These are phyloP conservation scores for Dasysyrphus tricinctus DNA, from an alignment of 2,888 invertebrate species.

Conservation along the genomic window DNA sequence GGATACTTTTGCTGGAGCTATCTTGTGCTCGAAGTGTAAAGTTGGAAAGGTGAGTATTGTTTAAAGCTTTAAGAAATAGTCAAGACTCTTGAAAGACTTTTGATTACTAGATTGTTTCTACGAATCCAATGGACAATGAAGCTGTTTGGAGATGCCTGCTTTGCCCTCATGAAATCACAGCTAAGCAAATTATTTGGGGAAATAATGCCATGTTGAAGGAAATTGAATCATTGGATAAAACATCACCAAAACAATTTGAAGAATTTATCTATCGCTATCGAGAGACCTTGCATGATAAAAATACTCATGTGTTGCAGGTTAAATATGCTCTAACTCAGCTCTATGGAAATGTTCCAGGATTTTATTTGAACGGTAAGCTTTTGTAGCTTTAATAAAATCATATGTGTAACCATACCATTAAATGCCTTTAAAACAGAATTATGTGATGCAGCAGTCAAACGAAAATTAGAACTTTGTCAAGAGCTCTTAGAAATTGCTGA, in stretches of 20 bases:
- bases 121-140: slow-evolving; percentile 85
- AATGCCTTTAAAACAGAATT: slow-evolving; percentile 84
- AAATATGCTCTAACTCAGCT: slow-evolving; percentile 89
- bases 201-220: slow-evolving; percentile 87
- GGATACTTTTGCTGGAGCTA: slow-evolving; percentile 86
- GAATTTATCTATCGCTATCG: slow-evolving; percentile 87
- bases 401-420: not conserved
- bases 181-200: slow-evolving; percentile 86
- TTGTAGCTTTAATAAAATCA: not conserved
- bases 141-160: slow-evolving; percentile 88
- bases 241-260: slow-evolving; percentile 85
- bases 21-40: slow-evolving; percentile 87
- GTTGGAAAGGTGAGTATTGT: slow-evolving; percentile 81
- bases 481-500: slow-evolving; percentile 88
- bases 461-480: slow-evolving; percentile 87
- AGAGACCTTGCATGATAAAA: slow-evolving; percentile 87
- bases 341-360: slow-evolving; percentile 87
- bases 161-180: slow-evolving; percentile 85
- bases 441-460: slow-evolving; percentile 84
- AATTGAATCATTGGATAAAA: slow-evolving; percentile 85
- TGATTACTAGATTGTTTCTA: slow-evolving; percentile 85
- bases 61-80: not conserved
- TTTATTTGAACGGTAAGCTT: slow-evolving; percentile 84
- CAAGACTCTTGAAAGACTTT: slow-evolving; percentile 41
- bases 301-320: slow-evolving; percentile 87